Percentiles rank a stretch among this genome's conserved stretches.
phyloP scores from a whole-genome alignment of 2,113 vertebrate species.

The Carlito syrichta region DNA sequence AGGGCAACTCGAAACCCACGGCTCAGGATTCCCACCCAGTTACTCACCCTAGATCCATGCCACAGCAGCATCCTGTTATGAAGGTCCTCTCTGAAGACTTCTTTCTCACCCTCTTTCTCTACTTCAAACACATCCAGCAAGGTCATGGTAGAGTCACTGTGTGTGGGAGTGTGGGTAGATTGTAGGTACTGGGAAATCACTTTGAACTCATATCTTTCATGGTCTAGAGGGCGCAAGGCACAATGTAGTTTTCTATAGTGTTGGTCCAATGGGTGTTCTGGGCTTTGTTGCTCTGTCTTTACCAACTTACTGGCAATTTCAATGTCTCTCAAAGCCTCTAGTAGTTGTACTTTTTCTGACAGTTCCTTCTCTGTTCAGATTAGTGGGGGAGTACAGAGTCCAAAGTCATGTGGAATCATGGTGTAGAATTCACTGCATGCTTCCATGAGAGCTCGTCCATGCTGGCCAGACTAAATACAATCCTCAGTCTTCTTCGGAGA shows the following conservation, averaged over 20 bases:
- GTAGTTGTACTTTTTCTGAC: constrained; percentile 87
- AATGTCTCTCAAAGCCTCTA: constrained; percentile 92
- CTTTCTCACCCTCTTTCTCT: constrained; percentile 83
- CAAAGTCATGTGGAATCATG: constrained; percentile 93
- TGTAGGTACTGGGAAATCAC: constrained; percentile 88
- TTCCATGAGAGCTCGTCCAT: constrained; percentile 81
- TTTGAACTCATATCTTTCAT: constrained; percentile 82
- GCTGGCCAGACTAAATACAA: constrained; percentile 85
- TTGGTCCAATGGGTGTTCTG: constrained; percentile 89
- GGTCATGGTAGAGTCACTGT: constrained; percentile 88
- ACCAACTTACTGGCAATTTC: constrained; percentile 91
- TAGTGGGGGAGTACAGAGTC: constrained; percentile 87
- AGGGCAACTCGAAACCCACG: constrained; percentile 90
- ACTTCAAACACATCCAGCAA: constrained; percentile 87
- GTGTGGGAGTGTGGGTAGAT: constrained; percentile 91
- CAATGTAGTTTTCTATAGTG: constrained; percentile 87
- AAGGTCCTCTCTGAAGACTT: constrained; percentile 83
- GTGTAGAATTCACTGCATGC: constrained; percentile 96
- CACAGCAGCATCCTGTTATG: constrained; percentile 91
- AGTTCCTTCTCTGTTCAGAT: constrained; percentile 88
- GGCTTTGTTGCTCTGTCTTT: constrained; percentile 76
- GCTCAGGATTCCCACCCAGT: constrained; percentile 93
- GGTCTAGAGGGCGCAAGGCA: constrained; percentile 82
- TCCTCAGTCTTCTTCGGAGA: constrained; percentile 89
- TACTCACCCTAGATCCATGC: constrained; percentile 92